Evolutionary conservation across 2,797 vertebrate genomes (phyloP).

Genomic region (Onychomys leucogaster): DNA sequence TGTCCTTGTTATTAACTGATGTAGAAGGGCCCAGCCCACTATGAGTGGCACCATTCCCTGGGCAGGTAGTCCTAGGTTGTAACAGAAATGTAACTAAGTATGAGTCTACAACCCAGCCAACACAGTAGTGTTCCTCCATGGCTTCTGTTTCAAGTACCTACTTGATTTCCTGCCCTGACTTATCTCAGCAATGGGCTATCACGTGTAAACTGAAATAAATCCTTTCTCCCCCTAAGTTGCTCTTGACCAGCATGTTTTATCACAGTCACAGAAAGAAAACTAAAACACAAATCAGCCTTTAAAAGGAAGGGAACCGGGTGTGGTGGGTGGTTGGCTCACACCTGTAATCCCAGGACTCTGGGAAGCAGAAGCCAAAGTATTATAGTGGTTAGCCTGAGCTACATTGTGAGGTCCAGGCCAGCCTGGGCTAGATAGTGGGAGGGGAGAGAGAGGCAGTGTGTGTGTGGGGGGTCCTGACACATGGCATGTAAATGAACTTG

Average conservation of each 20-base stretch:
- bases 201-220: not conserved
- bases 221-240: not conserved
- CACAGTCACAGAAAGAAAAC: not conserved
- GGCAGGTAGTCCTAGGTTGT: not conserved
- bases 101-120: not conserved
- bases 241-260: not conserved
- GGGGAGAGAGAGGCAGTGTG: not conserved
- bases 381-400: not conserved
- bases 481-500: not conserved
- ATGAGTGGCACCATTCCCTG: not conserved
- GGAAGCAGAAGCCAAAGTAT: not conserved
- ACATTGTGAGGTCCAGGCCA: not conserved
- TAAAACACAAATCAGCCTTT: not conserved
- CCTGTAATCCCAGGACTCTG: not conserved
- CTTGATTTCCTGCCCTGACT: not conserved
- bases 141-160: not conserved
- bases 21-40: not conserved
- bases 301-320: not conserved
- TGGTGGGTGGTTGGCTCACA: not conserved
- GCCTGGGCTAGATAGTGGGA: not conserved
- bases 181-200: not conserved
- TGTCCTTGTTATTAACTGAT: not conserved
- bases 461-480: not conserved
- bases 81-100: not conserved
- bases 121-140: not conserved